Percentiles rank a stretch among this genome's conserved stretches.
phyloP scores from a whole-genome alignment of 2,888 invertebrate species.

The Cephus pulcher region DNA sequence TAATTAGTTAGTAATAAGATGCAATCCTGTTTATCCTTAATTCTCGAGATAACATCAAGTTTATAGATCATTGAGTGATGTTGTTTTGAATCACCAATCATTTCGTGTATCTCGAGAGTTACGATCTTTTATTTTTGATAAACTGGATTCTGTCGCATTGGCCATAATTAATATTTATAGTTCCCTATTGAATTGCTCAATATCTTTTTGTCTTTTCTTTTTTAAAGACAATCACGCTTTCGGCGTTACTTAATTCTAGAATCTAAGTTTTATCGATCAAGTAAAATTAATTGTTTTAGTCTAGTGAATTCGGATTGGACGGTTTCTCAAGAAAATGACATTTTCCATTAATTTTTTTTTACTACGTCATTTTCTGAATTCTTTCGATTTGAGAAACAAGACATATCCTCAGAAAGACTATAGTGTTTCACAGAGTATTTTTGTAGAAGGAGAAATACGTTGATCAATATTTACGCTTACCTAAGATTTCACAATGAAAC shows the following conservation, averaged over 20 bases:
- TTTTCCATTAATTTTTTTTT: neutral
- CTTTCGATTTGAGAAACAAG: neutral
- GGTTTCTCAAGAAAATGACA: neutral
- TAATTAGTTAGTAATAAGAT: slow-evolving; percentile 15
- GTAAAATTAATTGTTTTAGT: neutral
- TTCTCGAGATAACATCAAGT: neutral
- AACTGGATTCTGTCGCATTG: neutral
- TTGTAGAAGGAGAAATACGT: neutral
- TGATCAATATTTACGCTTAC: slow-evolving; percentile 2
- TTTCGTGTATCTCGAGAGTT: neutral
- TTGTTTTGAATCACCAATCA: neutral
- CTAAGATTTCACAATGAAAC: slow-evolving; percentile 21
- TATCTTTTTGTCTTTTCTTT: neutral
- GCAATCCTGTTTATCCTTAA: neutral
- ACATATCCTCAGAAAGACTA: neutral
- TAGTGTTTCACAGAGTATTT: neutral
- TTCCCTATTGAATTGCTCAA: neutral
- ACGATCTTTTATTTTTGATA: neutral
- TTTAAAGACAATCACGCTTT: neutral
- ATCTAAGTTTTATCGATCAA: neutral
- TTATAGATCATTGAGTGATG: neutral
- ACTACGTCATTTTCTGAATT: neutral
- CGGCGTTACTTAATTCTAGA: neutral
- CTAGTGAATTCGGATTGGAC: neutral
- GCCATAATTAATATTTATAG: neutral